A percentile compares a stretch with the other conserved stretches of the same genome.
Evolutionary conservation across 2,113 vertebrate species (phyloP).

Genomic region (Petromus typicus): DNA sequence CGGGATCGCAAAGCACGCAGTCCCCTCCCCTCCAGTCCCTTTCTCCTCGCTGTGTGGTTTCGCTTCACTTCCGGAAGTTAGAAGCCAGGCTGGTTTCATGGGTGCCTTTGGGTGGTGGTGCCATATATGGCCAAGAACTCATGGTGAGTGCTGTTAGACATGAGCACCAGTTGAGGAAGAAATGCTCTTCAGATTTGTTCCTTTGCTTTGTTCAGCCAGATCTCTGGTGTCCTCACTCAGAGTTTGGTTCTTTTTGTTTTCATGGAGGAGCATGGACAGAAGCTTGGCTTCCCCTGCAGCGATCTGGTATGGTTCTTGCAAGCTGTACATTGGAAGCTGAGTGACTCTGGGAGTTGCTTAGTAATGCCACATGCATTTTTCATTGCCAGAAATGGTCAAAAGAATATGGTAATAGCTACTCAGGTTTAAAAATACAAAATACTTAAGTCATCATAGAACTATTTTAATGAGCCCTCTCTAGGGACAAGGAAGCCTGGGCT

Average conservation of each 20-base stretch:
- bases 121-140: background rate
- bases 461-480: constrained; percentile 34
- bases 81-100: background rate
- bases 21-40: background rate
- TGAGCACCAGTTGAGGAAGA: background rate
- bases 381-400: constrained; percentile 3
- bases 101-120: rapidly evolving
- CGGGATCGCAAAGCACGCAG: background rate
- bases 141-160: background rate
- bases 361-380: constrained; percentile 18
- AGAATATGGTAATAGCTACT: constrained; percentile 4
- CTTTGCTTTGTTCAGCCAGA: background rate
- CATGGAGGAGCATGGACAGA: background rate
- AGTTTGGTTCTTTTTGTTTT: background rate
- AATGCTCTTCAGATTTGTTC: background rate
- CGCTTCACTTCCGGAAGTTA: background rate
- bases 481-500: background rate
- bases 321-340: background rate
- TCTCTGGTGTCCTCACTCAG: background rate
- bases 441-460: constrained; percentile 8
- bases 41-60: background rate
- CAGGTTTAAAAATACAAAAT: constrained; percentile 48
- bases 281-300: background rate
- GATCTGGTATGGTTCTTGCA: too few relatives aligned
- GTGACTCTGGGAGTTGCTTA: background rate